These are phyloP conservation scores for Hyalella azteca DNA, from an alignment of 2,888 invertebrate genomes.

Conservation along the genomic window DNA sequence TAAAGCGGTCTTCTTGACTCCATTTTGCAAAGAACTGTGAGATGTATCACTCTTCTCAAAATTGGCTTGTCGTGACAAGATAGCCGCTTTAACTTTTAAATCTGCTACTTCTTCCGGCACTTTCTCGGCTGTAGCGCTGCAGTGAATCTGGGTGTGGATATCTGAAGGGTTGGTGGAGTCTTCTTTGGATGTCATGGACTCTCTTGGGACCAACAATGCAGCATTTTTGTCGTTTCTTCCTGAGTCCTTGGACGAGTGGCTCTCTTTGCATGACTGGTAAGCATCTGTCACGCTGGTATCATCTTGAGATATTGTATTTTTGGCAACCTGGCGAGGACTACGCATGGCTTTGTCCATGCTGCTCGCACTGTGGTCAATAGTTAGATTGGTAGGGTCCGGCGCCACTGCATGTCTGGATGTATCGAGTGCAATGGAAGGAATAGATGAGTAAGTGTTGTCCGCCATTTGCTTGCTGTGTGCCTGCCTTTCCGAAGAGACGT, in stretches of 20 bases:
- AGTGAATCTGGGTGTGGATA: conserved; percentile 29
- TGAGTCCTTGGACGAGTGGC: not conserved
- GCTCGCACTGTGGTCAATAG: not conserved
- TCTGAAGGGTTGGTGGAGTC: conserved; percentile 32
- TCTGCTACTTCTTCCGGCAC: not conserved
- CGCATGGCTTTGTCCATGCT: conserved; percentile 35
- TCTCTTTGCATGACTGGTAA: not conserved
- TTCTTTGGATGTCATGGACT: conserved; percentile 29
- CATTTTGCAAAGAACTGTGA: not conserved
- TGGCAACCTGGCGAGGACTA: not conserved
- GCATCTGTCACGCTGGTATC: conserved; percentile 17
- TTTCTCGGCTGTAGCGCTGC: not conserved
- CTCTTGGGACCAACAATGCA: not conserved
- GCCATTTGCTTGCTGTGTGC: conserved; percentile 13
- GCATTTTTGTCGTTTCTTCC: not conserved
- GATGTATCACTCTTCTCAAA: conserved; percentile 37
- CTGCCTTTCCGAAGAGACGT: conserved; percentile 13
- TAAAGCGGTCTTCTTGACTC: not conserved
- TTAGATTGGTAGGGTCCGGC: not conserved
- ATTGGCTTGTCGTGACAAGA: conserved; percentile 12
- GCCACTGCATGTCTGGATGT: not conserved
- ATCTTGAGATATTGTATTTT: too few relatives aligned
- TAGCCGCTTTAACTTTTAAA: not conserved
- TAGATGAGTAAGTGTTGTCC: conserved; percentile 35
- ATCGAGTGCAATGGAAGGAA: conserved; percentile 26